Conservation (phyloP, 2,113 vertebrate genomes). For the Malurus melanocephalus region DNA sequence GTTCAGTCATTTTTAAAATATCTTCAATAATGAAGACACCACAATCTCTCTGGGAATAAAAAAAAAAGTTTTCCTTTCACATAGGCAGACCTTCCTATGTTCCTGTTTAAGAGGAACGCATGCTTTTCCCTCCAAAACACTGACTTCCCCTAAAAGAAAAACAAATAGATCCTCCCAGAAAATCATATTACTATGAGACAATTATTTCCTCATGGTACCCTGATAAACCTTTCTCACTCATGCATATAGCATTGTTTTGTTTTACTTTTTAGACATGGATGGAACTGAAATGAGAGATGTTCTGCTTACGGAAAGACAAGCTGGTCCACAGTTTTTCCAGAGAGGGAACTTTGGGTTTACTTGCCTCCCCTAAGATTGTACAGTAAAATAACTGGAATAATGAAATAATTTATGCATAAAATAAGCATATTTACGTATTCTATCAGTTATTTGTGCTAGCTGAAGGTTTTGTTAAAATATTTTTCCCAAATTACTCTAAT, state of each 20-base stretch:
- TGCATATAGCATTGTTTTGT: neutral
- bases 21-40: neutral
- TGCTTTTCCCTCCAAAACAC: neutral
- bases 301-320: neutral
- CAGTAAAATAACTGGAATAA: neutral
- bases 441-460: neutral
- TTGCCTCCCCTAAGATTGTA: neutral
- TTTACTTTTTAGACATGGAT: neutral
- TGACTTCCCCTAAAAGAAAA: neutral
- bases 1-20: neutral
- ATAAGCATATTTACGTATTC: neutral
- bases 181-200: neutral
- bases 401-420: neutral
- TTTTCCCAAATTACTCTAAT: neutral
- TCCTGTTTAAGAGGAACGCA: neutral
- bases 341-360: neutral
- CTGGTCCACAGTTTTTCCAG: neutral
- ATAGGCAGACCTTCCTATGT: rapidly evolving
- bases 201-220: neutral
- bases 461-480: neutral
- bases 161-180: neutral
- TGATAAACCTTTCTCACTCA: neutral
- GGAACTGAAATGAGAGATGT: neutral
- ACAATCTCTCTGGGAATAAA: neutral
- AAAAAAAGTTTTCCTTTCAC: neutral